A percentile compares a stretch with the other conserved stretches of the same genome.
These are phyloP conservation scores for Sclerodermus sp. DNA, from an alignment of 2,888 invertebrate genomes.

Conservation along the genomic window DNA sequence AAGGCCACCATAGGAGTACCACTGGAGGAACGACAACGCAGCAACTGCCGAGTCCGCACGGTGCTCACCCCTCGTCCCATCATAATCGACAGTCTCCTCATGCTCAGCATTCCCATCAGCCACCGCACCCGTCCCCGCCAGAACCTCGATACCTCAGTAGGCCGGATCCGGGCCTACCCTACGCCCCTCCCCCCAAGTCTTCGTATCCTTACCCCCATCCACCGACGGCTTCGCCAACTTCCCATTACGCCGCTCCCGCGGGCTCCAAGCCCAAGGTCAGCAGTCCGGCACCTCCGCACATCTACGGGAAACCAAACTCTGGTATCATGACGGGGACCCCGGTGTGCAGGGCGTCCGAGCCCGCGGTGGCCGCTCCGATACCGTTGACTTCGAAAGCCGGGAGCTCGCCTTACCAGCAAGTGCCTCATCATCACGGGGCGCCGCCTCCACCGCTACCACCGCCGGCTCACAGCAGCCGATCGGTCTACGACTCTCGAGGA, in stretches of 20 bases:
- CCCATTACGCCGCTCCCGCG: constrained; percentile 60
- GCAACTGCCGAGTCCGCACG: constrained; percentile 59
- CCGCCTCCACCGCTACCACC: constrained; percentile 57
- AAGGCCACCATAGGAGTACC: constrained; percentile 54
- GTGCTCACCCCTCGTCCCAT: constrained; percentile 53
- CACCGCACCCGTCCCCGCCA: constrained; percentile 52
- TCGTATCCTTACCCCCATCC: constrained; percentile 59
- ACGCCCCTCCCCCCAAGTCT: constrained; percentile 53
- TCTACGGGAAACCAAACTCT: constrained; percentile 69
- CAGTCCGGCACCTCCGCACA: constrained; percentile 76
- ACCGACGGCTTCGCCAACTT: constrained; percentile 57
- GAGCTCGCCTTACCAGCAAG: constrained; percentile 62
- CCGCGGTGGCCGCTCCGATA: constrained; percentile 57
- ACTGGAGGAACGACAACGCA: constrained; percentile 32
- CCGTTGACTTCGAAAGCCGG: constrained; percentile 64
- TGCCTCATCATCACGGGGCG: constrained; percentile 60
- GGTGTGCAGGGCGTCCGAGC: constrained; percentile 56
- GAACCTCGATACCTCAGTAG: constrained; percentile 51
- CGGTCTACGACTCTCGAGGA: constrained; percentile 55
- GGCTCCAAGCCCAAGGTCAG: constrained; percentile 66
- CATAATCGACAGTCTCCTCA: constrained; percentile 57
- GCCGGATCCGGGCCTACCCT: constrained; percentile 47
- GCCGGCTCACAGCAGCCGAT: constrained; percentile 57
- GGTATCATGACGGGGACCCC: constrained; percentile 65
- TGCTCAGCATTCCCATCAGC: constrained; percentile 45